A percentile compares a stretch with the other conserved stretches of the same genome.
Evolutionary conservation across 1,140 invertebrate genomes (phyloP).

Genomic region (Babylonia areolata): DNA sequence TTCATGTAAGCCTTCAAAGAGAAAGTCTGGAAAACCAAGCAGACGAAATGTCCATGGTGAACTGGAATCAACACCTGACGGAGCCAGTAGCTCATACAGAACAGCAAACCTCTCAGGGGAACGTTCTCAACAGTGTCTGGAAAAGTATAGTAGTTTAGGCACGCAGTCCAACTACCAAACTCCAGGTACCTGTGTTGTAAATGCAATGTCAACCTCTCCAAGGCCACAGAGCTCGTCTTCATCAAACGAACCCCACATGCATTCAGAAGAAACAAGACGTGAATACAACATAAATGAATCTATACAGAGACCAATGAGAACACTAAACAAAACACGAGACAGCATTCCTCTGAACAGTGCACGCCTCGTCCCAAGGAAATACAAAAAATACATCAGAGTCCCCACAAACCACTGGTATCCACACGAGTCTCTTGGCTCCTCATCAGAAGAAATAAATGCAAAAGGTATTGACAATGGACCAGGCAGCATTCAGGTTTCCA

Average conservation of each 20-base stretch:
- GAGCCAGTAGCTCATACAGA: not conserved
- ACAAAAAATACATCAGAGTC: too few relatives aligned
- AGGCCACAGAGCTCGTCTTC: not conserved
- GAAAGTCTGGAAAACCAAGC: too few relatives aligned
- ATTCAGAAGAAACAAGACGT: not conserved
- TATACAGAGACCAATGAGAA: not conserved
- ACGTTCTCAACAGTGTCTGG: not conserved
- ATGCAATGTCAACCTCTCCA: not conserved
- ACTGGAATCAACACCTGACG: not conserved
- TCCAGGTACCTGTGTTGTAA: not conserved
- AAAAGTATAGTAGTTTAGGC: not conserved
- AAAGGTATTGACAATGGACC: too few relatives aligned
- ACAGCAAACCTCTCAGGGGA: not conserved
- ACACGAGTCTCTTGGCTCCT: too few relatives aligned
- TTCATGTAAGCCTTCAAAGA: too few relatives aligned
- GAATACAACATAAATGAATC: not conserved
- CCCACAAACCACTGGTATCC: too few relatives aligned
- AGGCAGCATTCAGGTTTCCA: too few relatives aligned
- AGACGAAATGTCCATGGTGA: not conserved
- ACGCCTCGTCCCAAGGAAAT: too few relatives aligned
- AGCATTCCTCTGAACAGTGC: too few relatives aligned
- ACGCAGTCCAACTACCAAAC: not conserved
- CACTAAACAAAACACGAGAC: too few relatives aligned
- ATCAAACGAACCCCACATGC: not conserved
- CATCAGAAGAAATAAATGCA: too few relatives aligned